These are phyloP conservation scores for Callipepla californica DNA, from an alignment of 2,113 vertebrate genomes.

Conservation along the genomic window DNA sequence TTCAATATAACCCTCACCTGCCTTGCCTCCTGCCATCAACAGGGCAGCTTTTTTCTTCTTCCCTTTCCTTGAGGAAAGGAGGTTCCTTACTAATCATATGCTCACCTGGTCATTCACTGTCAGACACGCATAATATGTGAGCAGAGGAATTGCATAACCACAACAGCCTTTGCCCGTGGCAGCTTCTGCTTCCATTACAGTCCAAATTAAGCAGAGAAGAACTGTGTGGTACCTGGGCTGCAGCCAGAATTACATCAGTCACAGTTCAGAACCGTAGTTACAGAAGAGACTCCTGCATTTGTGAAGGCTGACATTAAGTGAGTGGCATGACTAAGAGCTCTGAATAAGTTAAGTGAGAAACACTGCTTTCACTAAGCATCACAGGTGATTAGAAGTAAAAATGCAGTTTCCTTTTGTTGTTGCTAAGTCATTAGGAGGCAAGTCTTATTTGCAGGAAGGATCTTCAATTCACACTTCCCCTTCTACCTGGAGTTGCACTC, in stretches of 20 bases:
- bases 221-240: neutral
- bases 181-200: neutral
- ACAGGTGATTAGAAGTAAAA: neutral
- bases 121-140: neutral
- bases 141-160: neutral
- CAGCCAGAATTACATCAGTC: neutral
- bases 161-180: neutral
- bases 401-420: neutral
- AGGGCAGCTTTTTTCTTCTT: neutral
- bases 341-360: neutral
- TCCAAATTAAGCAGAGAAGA: neutral
- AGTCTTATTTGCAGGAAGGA: neutral
- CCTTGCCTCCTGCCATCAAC: neutral
- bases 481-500: neutral
- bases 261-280: neutral
- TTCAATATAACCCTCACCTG: neutral
- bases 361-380: neutral
- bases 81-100: neutral
- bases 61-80: neutral
- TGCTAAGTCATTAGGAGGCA: neutral
- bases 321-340: neutral
- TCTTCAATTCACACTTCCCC: neutral
- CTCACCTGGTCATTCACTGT: neutral
- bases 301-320: neutral
- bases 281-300: neutral